These are phyloP conservation scores for Arctocebus calabarensis DNA, from an alignment of 2,797 vertebrate species.

Conservation along the genomic window DNA sequence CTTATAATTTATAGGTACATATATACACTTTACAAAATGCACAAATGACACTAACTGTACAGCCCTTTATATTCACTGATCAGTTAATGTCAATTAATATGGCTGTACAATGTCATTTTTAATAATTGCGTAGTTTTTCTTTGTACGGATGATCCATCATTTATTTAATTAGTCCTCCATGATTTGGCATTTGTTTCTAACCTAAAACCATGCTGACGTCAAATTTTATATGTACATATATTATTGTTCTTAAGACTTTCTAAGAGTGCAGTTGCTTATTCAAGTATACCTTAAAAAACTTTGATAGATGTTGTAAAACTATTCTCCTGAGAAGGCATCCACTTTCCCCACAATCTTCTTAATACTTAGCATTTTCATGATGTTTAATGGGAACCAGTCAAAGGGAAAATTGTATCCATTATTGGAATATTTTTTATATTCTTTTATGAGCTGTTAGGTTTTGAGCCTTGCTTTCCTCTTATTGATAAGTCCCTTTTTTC, in stretches of 20 bases:
- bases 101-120: not conserved
- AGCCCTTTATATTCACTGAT: not conserved
- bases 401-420: not conserved
- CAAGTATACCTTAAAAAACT: not conserved
- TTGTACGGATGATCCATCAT: not conserved
- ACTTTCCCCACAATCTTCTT: not conserved
- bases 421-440: constrained; percentile 57
- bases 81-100: not conserved
- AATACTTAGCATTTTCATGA: constrained; percentile 39
- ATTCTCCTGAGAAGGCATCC: not conserved
- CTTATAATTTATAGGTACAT: not conserved
- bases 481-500: not conserved
- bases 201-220: not conserved
- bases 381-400: not conserved
- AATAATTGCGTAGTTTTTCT: not conserved
- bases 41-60: not conserved
- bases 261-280: not conserved
- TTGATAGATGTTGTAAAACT: not conserved
- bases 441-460: not conserved
- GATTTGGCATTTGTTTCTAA: constrained; percentile 1
- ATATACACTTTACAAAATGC: not conserved
- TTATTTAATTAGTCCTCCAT: not conserved
- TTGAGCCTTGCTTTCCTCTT: constrained; percentile 21
- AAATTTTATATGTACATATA: not conserved
- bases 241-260: not conserved